A percentile compares a stretch with the other conserved stretches of the same genome.
Conservation (phyloP, 2,797 vertebrate genomes). For the Decapterus maruadsi region DNA sequence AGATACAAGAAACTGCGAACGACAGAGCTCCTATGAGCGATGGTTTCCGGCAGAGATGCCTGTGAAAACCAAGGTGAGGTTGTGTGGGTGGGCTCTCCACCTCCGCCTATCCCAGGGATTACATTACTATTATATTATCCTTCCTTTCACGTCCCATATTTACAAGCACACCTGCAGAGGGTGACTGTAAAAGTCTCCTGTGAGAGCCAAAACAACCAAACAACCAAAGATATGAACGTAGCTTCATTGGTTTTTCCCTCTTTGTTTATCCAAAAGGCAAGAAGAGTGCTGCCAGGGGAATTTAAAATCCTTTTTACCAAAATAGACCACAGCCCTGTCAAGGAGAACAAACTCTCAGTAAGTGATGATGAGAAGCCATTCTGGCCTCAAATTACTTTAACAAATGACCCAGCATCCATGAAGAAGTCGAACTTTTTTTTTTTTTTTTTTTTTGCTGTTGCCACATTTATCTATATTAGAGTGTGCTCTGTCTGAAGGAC, state of each 20-base stretch:
- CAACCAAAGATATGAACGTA: conserved; percentile 58
- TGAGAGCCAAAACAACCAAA: conserved; percentile 46
- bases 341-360: conserved; percentile 57
- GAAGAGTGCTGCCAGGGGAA: conserved; percentile 69
- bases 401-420: conserved; percentile 36
- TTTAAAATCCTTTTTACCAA: conserved; percentile 71
- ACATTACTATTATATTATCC: conserved; percentile 66
- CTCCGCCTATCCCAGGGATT: conserved; percentile 59
- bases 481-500: conserved; percentile 18
- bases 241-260: conserved; percentile 44
- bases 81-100: conserved; percentile 63
- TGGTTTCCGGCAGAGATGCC: conserved; percentile 66
- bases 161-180: conserved; percentile 42
- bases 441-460: conserved; percentile 30
- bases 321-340: conserved; percentile 67
- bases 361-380: conserved; percentile 53
- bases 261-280: conserved; percentile 75
- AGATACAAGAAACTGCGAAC: conserved; percentile 67
- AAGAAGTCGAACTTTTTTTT: conserved; percentile 30
- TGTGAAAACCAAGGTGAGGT: conserved; percentile 74
- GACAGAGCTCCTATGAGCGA: conserved; percentile 52
- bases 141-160: conserved; percentile 57
- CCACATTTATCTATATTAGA: conserved; percentile 36
- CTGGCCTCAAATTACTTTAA: conserved; percentile 54
- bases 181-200: conserved; percentile 60